These are phyloP conservation scores for Mus caroli DNA, from an alignment of 2,797 vertebrate genomes.

Conservation along the genomic window DNA sequence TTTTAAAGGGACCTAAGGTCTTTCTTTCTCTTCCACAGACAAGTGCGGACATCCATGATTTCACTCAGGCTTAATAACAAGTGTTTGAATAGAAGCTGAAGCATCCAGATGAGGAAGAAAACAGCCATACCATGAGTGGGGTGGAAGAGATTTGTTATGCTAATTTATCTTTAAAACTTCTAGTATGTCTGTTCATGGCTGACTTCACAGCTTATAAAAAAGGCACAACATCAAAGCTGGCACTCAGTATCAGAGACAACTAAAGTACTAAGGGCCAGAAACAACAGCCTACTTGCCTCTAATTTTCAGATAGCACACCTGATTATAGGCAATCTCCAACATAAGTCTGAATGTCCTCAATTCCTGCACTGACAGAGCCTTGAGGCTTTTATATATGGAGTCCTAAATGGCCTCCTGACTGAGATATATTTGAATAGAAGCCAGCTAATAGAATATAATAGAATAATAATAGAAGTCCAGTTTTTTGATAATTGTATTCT, in stretches of 20 bases:
- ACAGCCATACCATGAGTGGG: conserved; percentile 5
- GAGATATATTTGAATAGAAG: background rate
- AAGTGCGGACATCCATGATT: conserved; percentile 24
- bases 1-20: conserved; percentile 15
- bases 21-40: background rate
- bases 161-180: conserved; percentile 66
- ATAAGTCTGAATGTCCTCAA: background rate
- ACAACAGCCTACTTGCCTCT: background rate
- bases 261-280: background rate
- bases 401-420: background rate
- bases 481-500: background rate
- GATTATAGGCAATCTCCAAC: background rate
- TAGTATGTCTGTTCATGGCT: conserved; percentile 60
- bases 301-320: background rate
- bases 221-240: conserved; percentile 61
- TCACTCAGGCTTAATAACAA: conserved; percentile 15
- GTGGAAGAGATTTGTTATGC: conserved; percentile 22
- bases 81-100: conserved; percentile 34
- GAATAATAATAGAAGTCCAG: background rate
- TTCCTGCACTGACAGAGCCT: conserved; percentile 10
- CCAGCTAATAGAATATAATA: background rate
- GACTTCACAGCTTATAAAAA: conserved; percentile 71
- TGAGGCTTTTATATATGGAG: background rate
- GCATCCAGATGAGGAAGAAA: background rate
- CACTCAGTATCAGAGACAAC: conserved; percentile 73